These are phyloP conservation scores for Lasioglossum malachurum DNA, from an alignment of 2,888 invertebrate genomes.

Conservation along the genomic window DNA sequence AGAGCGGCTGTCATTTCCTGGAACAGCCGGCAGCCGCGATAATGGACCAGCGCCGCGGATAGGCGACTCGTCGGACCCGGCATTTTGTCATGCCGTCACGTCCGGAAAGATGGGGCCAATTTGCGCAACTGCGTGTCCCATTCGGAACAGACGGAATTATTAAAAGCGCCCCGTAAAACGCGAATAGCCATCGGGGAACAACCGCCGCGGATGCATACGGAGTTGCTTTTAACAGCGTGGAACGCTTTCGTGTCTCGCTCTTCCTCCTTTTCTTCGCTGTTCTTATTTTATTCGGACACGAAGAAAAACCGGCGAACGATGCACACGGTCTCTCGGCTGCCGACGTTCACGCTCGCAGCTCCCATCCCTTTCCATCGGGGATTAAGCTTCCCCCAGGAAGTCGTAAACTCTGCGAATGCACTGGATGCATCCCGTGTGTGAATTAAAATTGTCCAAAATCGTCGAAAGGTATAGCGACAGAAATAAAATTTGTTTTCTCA, in stretches of 20 bases:
- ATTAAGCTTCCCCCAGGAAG: constrained; percentile 53
- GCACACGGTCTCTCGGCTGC: constrained; percentile 7
- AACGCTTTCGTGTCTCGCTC: neutral
- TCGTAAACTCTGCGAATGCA: constrained; percentile 49
- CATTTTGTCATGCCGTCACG: neutral
- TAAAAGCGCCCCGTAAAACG: constrained; percentile 9
- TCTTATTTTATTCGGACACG: constrained; percentile 2
- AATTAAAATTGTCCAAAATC: too few relatives aligned
- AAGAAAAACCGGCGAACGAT: constrained; percentile 31
- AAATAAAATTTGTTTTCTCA: too few relatives aligned
- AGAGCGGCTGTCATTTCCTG: constrained; percentile 2
- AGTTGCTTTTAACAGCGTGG: constrained; percentile 23
- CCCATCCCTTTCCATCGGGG: constrained; percentile 50
- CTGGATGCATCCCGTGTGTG: constrained; percentile 10
- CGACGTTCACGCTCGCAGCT: constrained; percentile 48
- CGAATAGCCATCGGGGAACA: neutral
- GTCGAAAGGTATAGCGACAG: too few relatives aligned
- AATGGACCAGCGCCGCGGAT: neutral
- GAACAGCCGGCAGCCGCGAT: neutral
- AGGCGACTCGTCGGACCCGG: neutral
- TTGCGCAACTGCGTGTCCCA: neutral
- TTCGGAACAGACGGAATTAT: constrained; percentile 17
- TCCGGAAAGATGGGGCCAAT: neutral
- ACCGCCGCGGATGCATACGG: constrained; percentile 4
- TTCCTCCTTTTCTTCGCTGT: neutral